Percentiles rank a stretch among this genome's conserved stretches.
Evolutionary conservation across 92 coral and sea anemone species (phyloP).

Genomic region (Palythoa grandis): DNA sequence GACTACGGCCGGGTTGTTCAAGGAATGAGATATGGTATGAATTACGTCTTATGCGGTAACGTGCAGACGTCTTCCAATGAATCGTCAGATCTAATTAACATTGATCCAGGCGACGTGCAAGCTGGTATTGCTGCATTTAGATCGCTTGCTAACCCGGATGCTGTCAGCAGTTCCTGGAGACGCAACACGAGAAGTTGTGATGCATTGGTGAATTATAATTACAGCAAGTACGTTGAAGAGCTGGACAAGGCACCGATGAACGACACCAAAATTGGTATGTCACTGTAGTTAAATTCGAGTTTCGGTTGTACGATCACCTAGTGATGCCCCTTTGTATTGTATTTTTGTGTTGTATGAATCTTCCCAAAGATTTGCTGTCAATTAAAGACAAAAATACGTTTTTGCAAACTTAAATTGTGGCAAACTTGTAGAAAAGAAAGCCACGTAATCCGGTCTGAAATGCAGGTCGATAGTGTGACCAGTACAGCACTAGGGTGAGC

Average conservation of each 20-base stretch:
- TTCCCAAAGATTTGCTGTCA: no score
- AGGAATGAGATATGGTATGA: conserved; percentile 28
- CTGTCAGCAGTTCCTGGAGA: neutral
- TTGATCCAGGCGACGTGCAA: conserved; percentile 4
- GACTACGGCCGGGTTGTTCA: conserved; percentile 27
- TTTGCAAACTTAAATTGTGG: no score
- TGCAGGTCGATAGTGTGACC: no score
- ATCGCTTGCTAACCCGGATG: neutral
- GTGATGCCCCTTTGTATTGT: no score
- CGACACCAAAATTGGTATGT: conserved; percentile 14
- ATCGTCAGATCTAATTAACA: neutral
- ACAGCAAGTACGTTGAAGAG: conserved; percentile 17
- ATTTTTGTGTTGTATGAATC: no score
- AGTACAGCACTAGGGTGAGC: no score
- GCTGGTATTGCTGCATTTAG: neutral
- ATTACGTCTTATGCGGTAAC: conserved; percentile 24
- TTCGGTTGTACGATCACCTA: no score
- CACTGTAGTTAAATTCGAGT: no score
- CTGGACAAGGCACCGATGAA: conserved; percentile 10
- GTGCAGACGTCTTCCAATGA: conserved; percentile 23
- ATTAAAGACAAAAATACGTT: no score
- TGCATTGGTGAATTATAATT: neutral
- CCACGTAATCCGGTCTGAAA: no score
- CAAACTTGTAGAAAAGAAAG: no score
- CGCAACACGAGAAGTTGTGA: neutral